Evolutionary conservation across 2,113 vertebrate genomes (phyloP).

Genomic region (Calyptomena viridis): DNA sequence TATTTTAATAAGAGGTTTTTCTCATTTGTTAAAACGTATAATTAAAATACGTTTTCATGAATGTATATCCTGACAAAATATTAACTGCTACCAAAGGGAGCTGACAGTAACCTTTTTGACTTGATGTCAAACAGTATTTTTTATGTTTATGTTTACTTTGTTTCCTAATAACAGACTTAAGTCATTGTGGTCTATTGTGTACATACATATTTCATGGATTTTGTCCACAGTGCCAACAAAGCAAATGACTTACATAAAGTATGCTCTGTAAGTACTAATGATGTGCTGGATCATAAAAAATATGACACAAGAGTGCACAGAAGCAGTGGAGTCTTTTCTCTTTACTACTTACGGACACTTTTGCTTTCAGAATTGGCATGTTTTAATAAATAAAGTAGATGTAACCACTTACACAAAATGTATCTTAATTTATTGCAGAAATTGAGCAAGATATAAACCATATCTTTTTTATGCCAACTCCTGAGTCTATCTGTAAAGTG

Average conservation of each 20-base stretch:
- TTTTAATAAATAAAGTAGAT: not conserved
- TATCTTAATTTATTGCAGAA: not conserved
- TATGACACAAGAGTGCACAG: not conserved
- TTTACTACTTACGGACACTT: not conserved
- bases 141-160: not conserved
- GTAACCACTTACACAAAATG: not conserved
- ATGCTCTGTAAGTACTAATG: not conserved
- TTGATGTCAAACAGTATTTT: not conserved
- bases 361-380: not conserved
- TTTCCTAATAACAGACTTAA: slow-evolving; percentile 6
- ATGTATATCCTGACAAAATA: not conserved
- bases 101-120: not conserved
- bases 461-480: not conserved
- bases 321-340: not conserved
- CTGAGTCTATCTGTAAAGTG: not conserved
- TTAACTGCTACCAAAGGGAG: not conserved
- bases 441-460: not conserved
- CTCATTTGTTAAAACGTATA: not conserved
- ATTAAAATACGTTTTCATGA: not conserved
- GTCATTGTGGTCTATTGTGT: not conserved
- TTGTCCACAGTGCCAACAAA: not conserved
- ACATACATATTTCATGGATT: not conserved
- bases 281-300: not conserved
- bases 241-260: slow-evolving; percentile 1
- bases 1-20: not conserved